phyloP scores from a whole-genome alignment of 2,797 vertebrate species.

The Bovichtus variegatus region DNA sequence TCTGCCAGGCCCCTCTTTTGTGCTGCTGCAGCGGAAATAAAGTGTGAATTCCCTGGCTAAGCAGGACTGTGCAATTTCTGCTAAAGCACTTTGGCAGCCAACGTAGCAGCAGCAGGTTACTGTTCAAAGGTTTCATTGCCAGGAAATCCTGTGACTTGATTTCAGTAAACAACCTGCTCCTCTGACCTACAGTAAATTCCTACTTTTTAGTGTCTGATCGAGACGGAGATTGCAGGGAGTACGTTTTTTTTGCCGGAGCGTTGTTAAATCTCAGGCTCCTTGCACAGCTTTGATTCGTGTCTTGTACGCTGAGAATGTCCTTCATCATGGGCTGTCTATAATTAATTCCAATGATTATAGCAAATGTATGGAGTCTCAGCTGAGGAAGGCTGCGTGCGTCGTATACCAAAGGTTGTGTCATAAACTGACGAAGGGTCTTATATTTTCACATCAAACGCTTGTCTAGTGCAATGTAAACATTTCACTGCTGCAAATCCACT shows the following conservation, averaged over 20 bases:
- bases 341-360: slow-evolving; percentile 1
- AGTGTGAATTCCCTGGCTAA: slow-evolving; percentile 61
- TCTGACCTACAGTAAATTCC: slow-evolving; percentile 27
- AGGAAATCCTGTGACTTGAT: slow-evolving; percentile 42
- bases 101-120: slow-evolving; percentile 49
- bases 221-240: not conserved
- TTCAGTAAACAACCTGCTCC: slow-evolving; percentile 31
- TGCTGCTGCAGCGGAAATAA: slow-evolving; percentile 62
- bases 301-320: not conserved
- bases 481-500: not conserved
- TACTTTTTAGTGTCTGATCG: not conserved
- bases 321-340: not conserved
- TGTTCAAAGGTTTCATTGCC: slow-evolving; percentile 40
- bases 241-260: not conserved
- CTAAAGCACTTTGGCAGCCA: slow-evolving; percentile 63
- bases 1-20: slow-evolving; percentile 34
- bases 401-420: not conserved
- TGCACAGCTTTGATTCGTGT: not conserved
- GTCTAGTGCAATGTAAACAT: slow-evolving; percentile 2
- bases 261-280: not conserved
- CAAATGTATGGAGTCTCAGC: not conserved
- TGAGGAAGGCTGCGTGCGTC: not conserved
- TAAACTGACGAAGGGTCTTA: not conserved
- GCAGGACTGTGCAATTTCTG: slow-evolving; percentile 55
- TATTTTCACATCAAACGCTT: slow-evolving; percentile 20